Percentiles rank a stretch among this genome's conserved stretches.
Conservation (phyloP, 2,113 vertebrate genomes). For the Chrysemys picta region DNA sequence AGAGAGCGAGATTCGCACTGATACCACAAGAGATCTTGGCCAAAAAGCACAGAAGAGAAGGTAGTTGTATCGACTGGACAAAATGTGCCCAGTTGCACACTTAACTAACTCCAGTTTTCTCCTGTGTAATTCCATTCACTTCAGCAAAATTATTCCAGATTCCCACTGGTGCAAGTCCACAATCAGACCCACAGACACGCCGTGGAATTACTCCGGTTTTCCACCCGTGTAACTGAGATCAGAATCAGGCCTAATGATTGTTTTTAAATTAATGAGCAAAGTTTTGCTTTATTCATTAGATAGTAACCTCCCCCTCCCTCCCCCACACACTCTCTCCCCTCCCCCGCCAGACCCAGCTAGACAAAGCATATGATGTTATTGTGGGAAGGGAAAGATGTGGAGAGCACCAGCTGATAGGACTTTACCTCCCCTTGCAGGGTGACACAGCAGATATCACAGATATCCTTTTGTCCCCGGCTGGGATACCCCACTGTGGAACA, state of each 20-base stretch:
- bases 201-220: no score
- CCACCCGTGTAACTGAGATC: no score
- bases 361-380: not conserved
- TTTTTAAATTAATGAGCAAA: not conserved
- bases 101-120: not conserved
- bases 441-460: not conserved
- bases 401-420: not conserved
- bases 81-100: accelerated
- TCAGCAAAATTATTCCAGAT: not conserved
- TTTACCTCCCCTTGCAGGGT: not conserved
- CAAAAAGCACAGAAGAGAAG: not conserved
- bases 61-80: not conserved
- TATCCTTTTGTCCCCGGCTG: not conserved
- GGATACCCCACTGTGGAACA: not conserved
- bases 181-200: no score
- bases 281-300: not conserved
- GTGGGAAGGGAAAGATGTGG: not conserved
- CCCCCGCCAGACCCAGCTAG: no score
- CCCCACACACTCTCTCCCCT: not conserved
- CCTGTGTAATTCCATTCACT: not conserved
- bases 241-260: not conserved
- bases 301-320: not conserved
- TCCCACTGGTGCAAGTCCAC: not conserved
- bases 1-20: accelerated
- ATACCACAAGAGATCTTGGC: accelerated